Evolutionary conservation across 1,140 invertebrate genomes (phyloP), one percentile per base, ranked within the genome.

Genomic region (Papilio polyxenes): DNA sequence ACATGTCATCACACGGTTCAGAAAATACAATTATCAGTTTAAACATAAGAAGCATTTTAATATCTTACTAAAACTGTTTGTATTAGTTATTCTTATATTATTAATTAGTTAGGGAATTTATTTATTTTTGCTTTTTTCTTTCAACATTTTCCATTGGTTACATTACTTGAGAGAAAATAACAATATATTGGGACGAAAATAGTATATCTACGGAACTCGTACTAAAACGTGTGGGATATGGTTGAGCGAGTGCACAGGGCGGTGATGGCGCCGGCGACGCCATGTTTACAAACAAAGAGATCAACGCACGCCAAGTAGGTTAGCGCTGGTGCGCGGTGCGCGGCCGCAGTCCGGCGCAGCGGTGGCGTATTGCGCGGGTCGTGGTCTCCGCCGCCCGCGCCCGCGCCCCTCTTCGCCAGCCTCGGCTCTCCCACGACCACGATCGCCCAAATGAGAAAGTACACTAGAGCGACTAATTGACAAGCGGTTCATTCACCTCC

Each of bases 201-300:
- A n/a, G 23, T 2, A 7, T 23, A 20, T 11, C 17, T 79, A 79
- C 77, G n/a, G 77, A 79, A 79, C 77, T 37, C 77, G 37, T 20
- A 79, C 2, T 20, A 62, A 79, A 62, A 37, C 20, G 31, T 8
- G 56, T 62, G 15, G 77, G 56, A 65, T 79, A 65, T 79, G 56
- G 77, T 79, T 62, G 56, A 48, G 77, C 37, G 53, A 62, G 77
- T 81, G 83, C 80, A 87, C 81, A 85, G 88, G 88, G 87, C 84
- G 85, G 84, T 62, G 59, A 20, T 86, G 85, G 81, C 78, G 83
- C 40, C 87, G 85, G 85, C 89, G 87, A 87, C 90, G 90, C 89
- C 91, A 93, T 94, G 93, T 94, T 94, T 94, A 94, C 92, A 94
- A 94, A 94, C 93, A 94, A 93, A 92, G 89, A 93, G 93, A 94